Conservation (phyloP, 2,888 invertebrate genomes). For the Euphydryas editha region DNA sequence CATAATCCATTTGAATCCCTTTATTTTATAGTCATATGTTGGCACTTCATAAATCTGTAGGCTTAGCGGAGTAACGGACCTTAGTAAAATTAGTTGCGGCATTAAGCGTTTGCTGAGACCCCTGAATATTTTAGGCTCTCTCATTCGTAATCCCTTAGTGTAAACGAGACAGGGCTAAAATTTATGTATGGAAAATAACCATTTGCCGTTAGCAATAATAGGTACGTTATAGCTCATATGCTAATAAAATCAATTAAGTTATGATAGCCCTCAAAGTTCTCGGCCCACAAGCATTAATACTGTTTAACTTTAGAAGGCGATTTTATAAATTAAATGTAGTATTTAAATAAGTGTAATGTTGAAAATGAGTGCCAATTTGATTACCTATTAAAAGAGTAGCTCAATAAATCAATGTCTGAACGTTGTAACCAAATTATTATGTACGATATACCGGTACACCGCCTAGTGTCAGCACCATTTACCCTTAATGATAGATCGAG, state of each 20-base stretch:
- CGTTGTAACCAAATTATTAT: conserved; percentile 35
- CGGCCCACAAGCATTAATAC: neutral
- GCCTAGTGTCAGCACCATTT: conserved; percentile 39
- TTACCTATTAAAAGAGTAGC: neutral
- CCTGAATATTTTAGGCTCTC: conserved; percentile 33
- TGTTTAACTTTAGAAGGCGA: neutral
- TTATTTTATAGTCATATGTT: conserved; percentile 43
- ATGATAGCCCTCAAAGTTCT: conserved; percentile 10
- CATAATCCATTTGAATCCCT: conserved; percentile 33
- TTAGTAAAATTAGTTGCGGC: conserved; percentile 39
- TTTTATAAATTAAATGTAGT: no score
- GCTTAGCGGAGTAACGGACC: conserved; percentile 39
- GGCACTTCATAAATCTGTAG: conserved; percentile 44
- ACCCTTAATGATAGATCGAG: conserved; percentile 39
- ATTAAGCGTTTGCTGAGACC: conserved; percentile 35
- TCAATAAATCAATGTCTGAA: conserved; percentile 27
- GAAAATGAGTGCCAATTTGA: no score
- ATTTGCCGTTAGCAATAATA: conserved; percentile 33
- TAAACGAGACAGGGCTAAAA: conserved; percentile 22
- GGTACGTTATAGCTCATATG: conserved; percentile 31
- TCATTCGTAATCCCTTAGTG: conserved; percentile 31
- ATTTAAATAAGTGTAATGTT: no score
- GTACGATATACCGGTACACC: conserved; percentile 28
- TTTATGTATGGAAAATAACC: conserved; percentile 34
- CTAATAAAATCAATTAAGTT: conserved; percentile 23